Base-by-base conservation (phyloP, 2,888 invertebrate species). In the Pandemis heparana region DNA sequence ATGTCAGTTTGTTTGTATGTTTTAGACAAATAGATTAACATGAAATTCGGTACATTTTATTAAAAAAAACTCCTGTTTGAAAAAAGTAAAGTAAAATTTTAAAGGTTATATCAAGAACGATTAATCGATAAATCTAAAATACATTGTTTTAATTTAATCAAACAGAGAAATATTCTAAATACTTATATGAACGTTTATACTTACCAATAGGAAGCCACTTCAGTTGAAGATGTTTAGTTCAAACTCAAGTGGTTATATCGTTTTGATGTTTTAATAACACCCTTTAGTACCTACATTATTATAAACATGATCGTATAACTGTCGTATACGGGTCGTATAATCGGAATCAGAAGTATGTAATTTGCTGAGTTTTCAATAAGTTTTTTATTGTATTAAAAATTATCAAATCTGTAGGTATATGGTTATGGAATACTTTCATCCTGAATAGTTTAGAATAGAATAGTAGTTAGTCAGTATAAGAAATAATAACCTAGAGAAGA, bases 151-250 rank as follows among this genome's bases (percentile, higher is more conserved):
- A 51, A 51, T 51, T 51, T 16, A 46, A 46, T 14, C n/a, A n/a
- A 38, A 38, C 38, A 7, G 14, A n/a, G 60, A 38, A 38, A 8
- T 53, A 53, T 53, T 53, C 53, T 18, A 53, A 18, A 46, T 9
- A 46, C 1, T 0, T n/a, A 51, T n/a, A 7, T 16, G 7, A 56
- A 56, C 56, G 56, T 6, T 67, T 60, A 46, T 23, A 23, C 2
- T 14, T 65, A 64, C 48, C 38, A 41, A 53, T 41, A 61, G 61
- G 14, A 67, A 32, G 62, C 53, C 60, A 53, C 66, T 72, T 46
- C 67, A 67, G 46, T n/a, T 67, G 43, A 63, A 72, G 67, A 68
- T 39, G 62, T 68, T 66, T 9, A n/a, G 1, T 56, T 56, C 41
- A n/a, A 46, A 14, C n/a, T 72, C 43, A 62, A 72, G 71, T 62